phyloP scores from a whole-genome alignment of 1,140 invertebrate species.

The Drosophila hydei region DNA sequence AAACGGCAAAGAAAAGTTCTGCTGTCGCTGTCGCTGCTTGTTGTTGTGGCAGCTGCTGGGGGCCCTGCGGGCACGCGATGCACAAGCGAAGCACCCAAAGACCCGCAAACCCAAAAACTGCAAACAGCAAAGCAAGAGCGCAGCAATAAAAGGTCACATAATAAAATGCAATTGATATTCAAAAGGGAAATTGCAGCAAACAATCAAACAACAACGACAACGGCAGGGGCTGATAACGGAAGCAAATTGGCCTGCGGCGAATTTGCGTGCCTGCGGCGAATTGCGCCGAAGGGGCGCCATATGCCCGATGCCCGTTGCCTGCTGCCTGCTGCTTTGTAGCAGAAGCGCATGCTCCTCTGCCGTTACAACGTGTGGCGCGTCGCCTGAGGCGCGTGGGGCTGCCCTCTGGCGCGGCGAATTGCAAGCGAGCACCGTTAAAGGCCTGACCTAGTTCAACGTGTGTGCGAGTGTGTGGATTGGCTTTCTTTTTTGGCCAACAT shows the following conservation, averaged over 20 bases:
- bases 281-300: conserved; percentile 52
- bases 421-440: conserved; percentile 38
- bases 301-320: too few relatives aligned
- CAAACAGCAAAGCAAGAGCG: conserved; percentile 42
- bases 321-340: neutral
- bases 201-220: conserved; percentile 34
- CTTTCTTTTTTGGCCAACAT: neutral
- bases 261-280: conserved; percentile 41
- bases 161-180: conserved; percentile 77
- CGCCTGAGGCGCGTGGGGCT: neutral
- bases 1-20: conserved; percentile 57
- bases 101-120: too few relatives aligned
- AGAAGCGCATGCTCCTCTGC: conserved; percentile 64
- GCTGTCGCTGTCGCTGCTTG: conserved; percentile 6
- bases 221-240: conserved; percentile 30
- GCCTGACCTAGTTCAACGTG: conserved; percentile 67
- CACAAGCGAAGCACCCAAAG: too few relatives aligned
- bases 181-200: conserved; percentile 69
- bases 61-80: conserved; percentile 56
- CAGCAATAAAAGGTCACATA: conserved; percentile 58
- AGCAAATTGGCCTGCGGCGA: conserved; percentile 12
- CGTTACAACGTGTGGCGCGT: neutral
- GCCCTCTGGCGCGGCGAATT: conserved; percentile 35
- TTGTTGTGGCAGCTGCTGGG: conserved; percentile 53
- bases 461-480: conserved; percentile 10